Evolutionary conservation across 2,888 invertebrate species (phyloP).

Genomic region (Ligdia adustata): DNA sequence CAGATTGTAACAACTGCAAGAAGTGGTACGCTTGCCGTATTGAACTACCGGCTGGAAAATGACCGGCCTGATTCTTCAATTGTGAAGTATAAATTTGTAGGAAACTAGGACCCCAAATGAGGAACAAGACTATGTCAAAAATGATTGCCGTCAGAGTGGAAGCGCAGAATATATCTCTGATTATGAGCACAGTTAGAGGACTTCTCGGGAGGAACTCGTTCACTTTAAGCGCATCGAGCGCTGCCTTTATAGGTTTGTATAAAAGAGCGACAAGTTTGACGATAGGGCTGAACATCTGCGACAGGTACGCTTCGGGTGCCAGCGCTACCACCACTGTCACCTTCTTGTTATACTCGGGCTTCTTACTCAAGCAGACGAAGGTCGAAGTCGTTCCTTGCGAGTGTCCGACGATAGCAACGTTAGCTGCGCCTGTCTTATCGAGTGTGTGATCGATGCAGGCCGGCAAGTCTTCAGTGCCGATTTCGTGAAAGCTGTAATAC

Average conservation of each 20-base stretch:
- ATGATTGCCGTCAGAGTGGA: neutral
- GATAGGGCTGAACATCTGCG: conserved; percentile 2
- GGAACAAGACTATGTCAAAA: neutral
- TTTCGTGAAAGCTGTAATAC: conserved; percentile 86
- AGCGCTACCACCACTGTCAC: conserved; percentile 3
- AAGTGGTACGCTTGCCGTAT: conserved; percentile 1
- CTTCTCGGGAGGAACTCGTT: neutral
- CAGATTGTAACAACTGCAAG: neutral
- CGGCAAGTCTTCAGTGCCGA: conserved; percentile 87
- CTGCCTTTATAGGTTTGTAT: neutral
- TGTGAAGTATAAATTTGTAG: neutral
- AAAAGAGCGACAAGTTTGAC: neutral
- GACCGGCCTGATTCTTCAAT: conserved; percentile 2
- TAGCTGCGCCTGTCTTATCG: neutral
- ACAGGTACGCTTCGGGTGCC: conserved; percentile 1
- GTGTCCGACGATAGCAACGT: conserved; percentile 7
- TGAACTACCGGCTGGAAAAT: conserved; percentile 5
- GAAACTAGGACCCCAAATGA: neutral
- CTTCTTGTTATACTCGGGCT: conserved; percentile 5
- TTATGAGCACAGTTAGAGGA: neutral
- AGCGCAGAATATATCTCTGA: neutral
- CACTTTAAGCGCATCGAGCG: neutral
- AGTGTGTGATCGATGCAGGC: conserved; percentile 68
- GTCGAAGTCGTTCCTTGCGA: conserved; percentile 7
- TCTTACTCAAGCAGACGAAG: conserved; percentile 1